Percentiles rank a stretch among this genome's conserved stretches.
Evolutionary conservation across 1,140 invertebrate species (phyloP).

Genomic region (Drosophila oshimai): DNA sequence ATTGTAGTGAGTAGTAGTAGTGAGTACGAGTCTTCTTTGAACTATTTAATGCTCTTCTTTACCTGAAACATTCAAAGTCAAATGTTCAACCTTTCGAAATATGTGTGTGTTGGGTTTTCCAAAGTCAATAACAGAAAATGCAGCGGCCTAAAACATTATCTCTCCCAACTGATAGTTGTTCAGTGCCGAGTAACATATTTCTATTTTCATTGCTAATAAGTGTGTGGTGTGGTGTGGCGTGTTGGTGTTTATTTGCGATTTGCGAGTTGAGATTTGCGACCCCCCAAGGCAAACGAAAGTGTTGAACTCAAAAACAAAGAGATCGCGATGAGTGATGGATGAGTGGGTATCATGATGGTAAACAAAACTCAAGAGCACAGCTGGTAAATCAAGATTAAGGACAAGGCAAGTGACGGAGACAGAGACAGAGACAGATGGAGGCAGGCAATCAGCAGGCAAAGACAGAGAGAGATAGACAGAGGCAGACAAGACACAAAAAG

Average conservation of each 20-base stretch:
- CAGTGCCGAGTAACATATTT: no score
- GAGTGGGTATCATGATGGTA: conserved; percentile 13
- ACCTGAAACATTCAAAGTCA: no score
- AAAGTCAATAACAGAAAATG: no score
- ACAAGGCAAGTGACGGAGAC: conserved; percentile 26
- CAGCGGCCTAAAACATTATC: no score
- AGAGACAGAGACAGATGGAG: conserved; percentile 26
- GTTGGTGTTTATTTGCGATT: not conserved
- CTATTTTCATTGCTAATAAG: not conserved
- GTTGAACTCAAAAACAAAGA: conserved; percentile 11
- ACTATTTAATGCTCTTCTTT: no score
- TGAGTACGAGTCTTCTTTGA: no score
- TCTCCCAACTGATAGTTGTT: no score
- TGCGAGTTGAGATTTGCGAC: no score
- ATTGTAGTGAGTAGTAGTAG: no score
- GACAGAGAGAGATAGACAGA: conserved; percentile 8
- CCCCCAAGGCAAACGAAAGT: conserved; percentile 12
- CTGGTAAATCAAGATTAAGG: conserved; percentile 34
- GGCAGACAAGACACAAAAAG: conserved; percentile 36
- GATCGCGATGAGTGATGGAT: conserved; percentile 31
- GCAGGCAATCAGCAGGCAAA: not conserved
- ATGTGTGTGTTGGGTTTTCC: no score
- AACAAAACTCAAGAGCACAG: conserved; percentile 56
- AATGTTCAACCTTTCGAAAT: no score
- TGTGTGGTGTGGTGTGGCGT: not conserved